Base-by-base conservation (phyloP, 2,888 invertebrate genomes). In the Eristalinus sepulchralis region DNA sequence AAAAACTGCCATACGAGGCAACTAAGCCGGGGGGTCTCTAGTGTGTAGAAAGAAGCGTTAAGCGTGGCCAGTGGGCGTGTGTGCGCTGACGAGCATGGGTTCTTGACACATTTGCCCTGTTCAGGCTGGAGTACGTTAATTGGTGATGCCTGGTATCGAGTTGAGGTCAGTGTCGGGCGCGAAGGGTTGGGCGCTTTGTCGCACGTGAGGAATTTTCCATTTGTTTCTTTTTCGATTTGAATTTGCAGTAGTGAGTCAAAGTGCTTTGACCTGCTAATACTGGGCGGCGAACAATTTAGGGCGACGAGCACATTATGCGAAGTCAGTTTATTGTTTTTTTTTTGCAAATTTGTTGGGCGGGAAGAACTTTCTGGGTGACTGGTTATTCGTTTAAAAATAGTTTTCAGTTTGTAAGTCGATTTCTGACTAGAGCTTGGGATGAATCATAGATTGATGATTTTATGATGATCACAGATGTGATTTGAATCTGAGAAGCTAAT, bases 31-130 rank as follows among this genome's bases (percentile, higher is more conserved):
- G n/a, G 39, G 1, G n/a, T 13, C 39, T 13, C 8, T 17, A 8
- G 1, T 17, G 47, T 17, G 17, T 17, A 1, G 0, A 10, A 57
- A 13, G 10, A 31, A 22, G 2, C 6, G 20, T 6, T 62, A 17
- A 63, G 75, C 36, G 66, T 53, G 64, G 17, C 39, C 33, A 22
- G 75, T 75, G 75, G 66, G 75, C 53, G 64, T 39, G 64, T 57
- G 17, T 31, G 27, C 57, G 47, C 47, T 17, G 47, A 47, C 17
- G 1, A 17, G 17, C 17, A 8, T 47, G n/a, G 47, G 47, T 47
- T 47, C 47, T 17, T 47, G 47, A 47, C 47, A 47, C 2, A 47
- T 47, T 47, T 47, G 47, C 8, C 6, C 17, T 17, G 47, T 17
- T n/a, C 17, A 47, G 17, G 4, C 47, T 5, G 47, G 4, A 39